A percentile compares a stretch with the other conserved stretches of the same genome.
Conservation (phyloP, 2,888 invertebrate species). For the Trichopoda pennipes region DNA sequence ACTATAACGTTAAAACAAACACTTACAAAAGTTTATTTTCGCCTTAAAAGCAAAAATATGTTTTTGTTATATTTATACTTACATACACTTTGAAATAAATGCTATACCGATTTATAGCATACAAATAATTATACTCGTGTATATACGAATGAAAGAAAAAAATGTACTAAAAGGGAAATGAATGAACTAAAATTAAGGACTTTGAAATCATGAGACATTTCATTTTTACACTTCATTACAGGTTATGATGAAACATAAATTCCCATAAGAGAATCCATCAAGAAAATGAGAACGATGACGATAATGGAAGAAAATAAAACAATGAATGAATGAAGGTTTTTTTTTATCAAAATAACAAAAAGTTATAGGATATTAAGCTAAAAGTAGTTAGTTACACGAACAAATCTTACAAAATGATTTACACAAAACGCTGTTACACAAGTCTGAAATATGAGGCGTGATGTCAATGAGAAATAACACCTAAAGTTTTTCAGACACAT, state of each 20-base stretch:
- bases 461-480: slow-evolving; percentile 17
- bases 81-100: too few species aligned
- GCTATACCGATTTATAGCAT: not conserved
- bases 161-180: not conserved
- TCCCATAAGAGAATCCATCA: slow-evolving; percentile 44
- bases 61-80: too few species aligned
- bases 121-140: not conserved
- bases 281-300: slow-evolving; percentile 5
- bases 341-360: slow-evolving; percentile 11
- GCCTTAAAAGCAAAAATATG: too few species aligned
- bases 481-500: not conserved
- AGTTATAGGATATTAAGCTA: not conserved
- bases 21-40: too few species aligned
- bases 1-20: not conserved
- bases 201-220: slow-evolving; percentile 59
- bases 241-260: slow-evolving; percentile 58
- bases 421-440: not conserved
- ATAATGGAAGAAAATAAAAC: slow-evolving; percentile 14
- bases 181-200: slow-evolving; percentile 28
- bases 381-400: not conserved
- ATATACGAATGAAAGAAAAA: not conserved
- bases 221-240: slow-evolving; percentile 62
- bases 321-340: slow-evolving; percentile 16
- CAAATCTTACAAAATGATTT: slow-evolving; percentile 24
- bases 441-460: not conserved